Conservation (phyloP, 2,113 vertebrate genomes). For the Dipodomys merriami region DNA sequence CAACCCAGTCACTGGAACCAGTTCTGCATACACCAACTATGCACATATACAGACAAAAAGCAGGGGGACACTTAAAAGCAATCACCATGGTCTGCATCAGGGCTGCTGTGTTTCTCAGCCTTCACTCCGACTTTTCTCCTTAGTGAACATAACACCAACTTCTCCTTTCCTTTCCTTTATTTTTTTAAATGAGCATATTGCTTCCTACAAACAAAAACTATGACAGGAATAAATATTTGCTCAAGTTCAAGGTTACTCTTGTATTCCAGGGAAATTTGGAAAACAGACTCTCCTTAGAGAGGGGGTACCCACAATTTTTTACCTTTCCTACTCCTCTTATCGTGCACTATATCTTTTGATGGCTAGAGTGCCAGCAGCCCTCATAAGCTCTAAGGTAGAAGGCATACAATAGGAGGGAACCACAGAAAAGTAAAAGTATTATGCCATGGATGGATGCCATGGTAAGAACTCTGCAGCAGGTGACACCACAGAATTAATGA, state of each 20-base stretch:
- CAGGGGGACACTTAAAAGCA: background rate
- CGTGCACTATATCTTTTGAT: background rate
- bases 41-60: background rate
- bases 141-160: background rate
- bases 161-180: too few relatives aligned
- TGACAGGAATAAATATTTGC: background rate
- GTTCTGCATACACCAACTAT: background rate
- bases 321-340: background rate
- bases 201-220: conserved; percentile 45
- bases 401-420: background rate
- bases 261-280: background rate
- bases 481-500: background rate
- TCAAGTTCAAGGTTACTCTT: background rate
- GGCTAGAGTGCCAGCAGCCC: background rate
- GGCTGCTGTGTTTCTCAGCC: background rate
- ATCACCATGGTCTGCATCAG: background rate
- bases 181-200: background rate
- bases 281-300: conserved; percentile 22
- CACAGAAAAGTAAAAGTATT: background rate
- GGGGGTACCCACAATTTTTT: background rate
- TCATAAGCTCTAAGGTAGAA: background rate
- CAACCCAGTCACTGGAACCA: background rate
- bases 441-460: background rate
- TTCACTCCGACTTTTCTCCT: background rate
- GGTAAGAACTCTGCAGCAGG: too few relatives aligned